Evolutionary conservation across 1,140 invertebrate species (phyloP).

Genomic region (Proctacanthus coquilletti): DNA sequence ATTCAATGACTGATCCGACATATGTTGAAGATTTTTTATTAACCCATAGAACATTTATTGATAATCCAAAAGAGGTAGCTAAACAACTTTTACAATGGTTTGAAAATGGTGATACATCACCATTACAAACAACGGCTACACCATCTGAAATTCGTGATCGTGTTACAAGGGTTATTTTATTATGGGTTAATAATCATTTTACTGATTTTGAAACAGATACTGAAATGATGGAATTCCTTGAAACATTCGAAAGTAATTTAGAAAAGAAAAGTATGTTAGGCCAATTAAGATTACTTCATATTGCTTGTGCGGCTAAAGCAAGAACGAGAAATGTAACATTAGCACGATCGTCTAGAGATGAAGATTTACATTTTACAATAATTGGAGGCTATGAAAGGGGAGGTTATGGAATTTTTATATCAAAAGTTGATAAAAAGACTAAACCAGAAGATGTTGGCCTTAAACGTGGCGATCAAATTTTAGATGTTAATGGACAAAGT

Average conservation of each 20-base stretch:
- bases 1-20: conserved; percentile 82
- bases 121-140: conserved; percentile 10
- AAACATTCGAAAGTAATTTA: conserved; percentile 77
- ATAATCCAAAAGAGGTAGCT: conserved; percentile 67
- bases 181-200: conserved; percentile 99
- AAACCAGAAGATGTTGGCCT: conserved; percentile 94
- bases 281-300: conserved; percentile 72
- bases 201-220: conserved; percentile 96
- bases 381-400: conserved; percentile 78
- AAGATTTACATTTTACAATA: conserved; percentile 85
- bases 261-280: conserved; percentile 75
- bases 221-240: conserved; percentile 92
- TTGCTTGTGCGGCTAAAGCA: conserved; percentile 93
- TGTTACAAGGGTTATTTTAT: conserved; percentile 83
- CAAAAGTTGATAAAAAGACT: conserved; percentile 80
- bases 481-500: conserved; percentile 94
- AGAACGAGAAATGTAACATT: conserved; percentile 79
- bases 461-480: conserved; percentile 91
- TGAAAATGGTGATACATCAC: conserved; percentile 17
- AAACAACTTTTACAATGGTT: conserved; percentile 84
- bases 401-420: conserved; percentile 87
- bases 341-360: conserved; percentile 77
- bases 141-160: conserved; percentile 47
- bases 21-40: conserved; percentile 97
- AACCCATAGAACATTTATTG: conserved; percentile 93